phyloP scores from a whole-genome alignment of 2,113 vertebrate genomes.

The Edolisoma coerulescens region DNA sequence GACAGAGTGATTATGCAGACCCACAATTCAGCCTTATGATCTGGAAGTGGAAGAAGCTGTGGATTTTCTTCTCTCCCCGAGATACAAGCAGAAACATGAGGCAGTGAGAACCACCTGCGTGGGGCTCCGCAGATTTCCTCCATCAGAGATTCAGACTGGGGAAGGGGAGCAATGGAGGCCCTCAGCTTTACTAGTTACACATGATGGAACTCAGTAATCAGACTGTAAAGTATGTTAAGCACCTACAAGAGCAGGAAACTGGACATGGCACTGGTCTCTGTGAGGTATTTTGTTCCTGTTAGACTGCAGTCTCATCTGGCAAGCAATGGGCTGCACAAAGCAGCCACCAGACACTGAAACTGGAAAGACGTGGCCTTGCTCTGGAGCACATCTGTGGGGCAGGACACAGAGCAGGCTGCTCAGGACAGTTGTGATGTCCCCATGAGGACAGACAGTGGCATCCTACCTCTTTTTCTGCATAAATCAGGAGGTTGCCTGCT shows the following conservation, averaged over 20 bases:
- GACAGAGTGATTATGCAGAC: background rate
- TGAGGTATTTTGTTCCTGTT: background rate
- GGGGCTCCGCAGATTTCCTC: background rate
- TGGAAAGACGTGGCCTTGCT: rapidly evolving
- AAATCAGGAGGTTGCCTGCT: background rate
- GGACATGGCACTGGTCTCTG: background rate
- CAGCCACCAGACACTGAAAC: background rate
- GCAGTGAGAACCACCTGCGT: background rate
- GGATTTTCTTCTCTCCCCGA: background rate
- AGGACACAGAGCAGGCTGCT: background rate
- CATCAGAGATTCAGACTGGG: background rate
- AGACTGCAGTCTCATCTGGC: background rate
- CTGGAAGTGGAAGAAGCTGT: background rate
- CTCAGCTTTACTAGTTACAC: background rate
- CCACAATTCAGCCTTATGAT: background rate
- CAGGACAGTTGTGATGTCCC: background rate
- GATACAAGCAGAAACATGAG: background rate
- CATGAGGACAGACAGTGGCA: background rate
- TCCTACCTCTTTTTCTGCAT: background rate
- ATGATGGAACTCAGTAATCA: background rate
- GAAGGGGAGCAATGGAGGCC: background rate
- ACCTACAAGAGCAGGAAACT: background rate
- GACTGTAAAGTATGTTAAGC: background rate
- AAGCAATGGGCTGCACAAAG: background rate
- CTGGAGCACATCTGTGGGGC: background rate